Evolutionary conservation across 2,797 vertebrate genomes (phyloP).

Genomic region (Sebastes matsubarae): DNA sequence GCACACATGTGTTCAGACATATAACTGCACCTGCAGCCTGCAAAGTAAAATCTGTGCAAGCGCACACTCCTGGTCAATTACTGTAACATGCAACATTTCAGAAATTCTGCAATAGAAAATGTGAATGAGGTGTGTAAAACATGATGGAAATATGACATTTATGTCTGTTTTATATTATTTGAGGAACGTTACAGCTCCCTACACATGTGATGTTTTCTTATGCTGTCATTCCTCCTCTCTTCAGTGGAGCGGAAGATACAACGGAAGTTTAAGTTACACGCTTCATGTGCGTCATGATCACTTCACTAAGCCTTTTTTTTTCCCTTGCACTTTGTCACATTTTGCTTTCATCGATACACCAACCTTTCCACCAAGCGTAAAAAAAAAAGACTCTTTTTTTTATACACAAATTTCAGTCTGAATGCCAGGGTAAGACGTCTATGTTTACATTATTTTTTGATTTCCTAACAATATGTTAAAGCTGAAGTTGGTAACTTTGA

Average conservation of each 20-base stretch:
- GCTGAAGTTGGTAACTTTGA: too few relatives aligned
- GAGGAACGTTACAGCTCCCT: not conserved
- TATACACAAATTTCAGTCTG: not conserved
- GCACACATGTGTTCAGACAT: not conserved
- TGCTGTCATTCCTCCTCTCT: not conserved
- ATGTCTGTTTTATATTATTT: not conserved
- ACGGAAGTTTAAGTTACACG: not conserved
- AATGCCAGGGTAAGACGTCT: not conserved
- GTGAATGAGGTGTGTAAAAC: not conserved
- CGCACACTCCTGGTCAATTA: not conserved
- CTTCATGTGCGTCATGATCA: not conserved
- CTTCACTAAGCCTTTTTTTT: not conserved
- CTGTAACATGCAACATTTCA: not conserved
- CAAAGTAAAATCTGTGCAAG: not conserved
- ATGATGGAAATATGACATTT: not conserved
- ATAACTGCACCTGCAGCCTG: not conserved
- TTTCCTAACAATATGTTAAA: too few relatives aligned
- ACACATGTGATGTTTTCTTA: not conserved
- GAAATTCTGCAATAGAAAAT: not conserved
- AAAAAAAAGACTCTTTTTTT: not conserved
- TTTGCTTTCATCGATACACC: not conserved
- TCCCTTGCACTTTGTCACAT: not conserved
- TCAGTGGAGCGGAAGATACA: not conserved
- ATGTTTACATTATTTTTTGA: not conserved
- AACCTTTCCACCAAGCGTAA: not conserved